These are phyloP conservation scores for Phengaris alcon DNA, from an alignment of 2,888 invertebrate genomes.

Conservation along the genomic window DNA sequence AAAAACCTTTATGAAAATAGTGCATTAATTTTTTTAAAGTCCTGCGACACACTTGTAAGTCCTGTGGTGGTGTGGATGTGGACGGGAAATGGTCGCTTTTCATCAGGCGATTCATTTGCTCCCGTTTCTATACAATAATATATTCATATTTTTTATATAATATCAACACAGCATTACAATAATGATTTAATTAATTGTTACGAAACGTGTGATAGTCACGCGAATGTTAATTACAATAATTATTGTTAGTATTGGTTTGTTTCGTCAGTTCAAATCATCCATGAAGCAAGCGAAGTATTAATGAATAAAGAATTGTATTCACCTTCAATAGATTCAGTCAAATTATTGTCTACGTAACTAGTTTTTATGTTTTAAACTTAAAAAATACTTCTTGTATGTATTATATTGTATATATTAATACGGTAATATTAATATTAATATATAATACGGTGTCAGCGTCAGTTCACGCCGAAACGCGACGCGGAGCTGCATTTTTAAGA, in stretches of 20 bases:
- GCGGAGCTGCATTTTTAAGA: no score
- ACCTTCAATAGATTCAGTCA: background rate
- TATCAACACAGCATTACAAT: slow-evolving; percentile 14
- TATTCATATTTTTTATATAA: background rate
- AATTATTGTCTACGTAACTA: background rate
- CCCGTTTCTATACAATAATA: background rate
- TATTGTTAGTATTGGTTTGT: background rate
- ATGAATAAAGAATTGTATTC: background rate
- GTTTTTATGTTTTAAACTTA: no score
- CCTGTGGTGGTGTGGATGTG: no score
- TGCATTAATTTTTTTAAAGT: no score
- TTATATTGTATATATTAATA: no score
- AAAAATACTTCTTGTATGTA: no score
- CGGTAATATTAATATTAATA: no score
- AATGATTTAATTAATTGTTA: slow-evolving; percentile 7
- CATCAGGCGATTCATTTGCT: background rate
- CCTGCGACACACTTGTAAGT: no score
- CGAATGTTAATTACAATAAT: background rate
- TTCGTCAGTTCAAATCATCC: background rate
- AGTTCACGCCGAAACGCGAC: no score
- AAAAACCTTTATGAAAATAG: no score
- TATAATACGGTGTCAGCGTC: no score
- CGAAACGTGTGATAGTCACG: background rate
- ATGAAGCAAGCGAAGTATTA: background rate
- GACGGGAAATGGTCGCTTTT: no score